phyloP scores from a whole-genome alignment of 2,888 invertebrate genomes.

The Drosophila meridiana region DNA sequence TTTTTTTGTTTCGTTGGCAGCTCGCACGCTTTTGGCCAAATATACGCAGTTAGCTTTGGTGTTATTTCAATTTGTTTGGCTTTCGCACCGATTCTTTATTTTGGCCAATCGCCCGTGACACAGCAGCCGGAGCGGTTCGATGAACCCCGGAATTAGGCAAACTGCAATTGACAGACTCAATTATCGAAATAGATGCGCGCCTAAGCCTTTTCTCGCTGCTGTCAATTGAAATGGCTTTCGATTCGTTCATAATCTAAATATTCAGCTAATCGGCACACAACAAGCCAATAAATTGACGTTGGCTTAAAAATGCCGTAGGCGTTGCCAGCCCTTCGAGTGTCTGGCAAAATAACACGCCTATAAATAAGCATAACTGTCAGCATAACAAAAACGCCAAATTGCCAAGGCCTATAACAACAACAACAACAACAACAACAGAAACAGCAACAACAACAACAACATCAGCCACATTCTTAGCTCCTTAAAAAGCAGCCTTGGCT shows the following conservation, averaged over 20 bases:
- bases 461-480: conserved; percentile 17
- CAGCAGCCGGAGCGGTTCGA: conserved; percentile 45
- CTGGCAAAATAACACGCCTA: conserved; percentile 57
- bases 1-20: conserved; percentile 53
- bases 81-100: conserved; percentile 49
- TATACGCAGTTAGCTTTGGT: conserved; percentile 55
- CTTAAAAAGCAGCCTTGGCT: conserved; percentile 38
- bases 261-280: conserved; percentile 76
- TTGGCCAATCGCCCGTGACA: conserved; percentile 59
- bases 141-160: conserved; percentile 36
- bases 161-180: conserved; percentile 57
- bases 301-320: conserved; percentile 64
- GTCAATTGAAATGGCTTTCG: conserved; percentile 61
- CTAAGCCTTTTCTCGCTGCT: conserved; percentile 63
- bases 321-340: conserved; percentile 38
- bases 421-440: conserved; percentile 23
- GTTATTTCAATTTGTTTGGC: conserved; percentile 73
- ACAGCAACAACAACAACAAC: conserved; percentile 21
- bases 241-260: conserved; percentile 68
- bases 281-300: conserved; percentile 69
- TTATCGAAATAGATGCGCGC: conserved; percentile 38
- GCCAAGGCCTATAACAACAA: conserved; percentile 35
- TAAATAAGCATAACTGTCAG: conserved; percentile 80
- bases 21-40: conserved; percentile 43
- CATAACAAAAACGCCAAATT: conserved; percentile 59